Percentiles rank a stretch among this genome's conserved stretches.
These are phyloP conservation scores for Bombylius major DNA, from an alignment of 2,888 invertebrate species.

Conservation along the genomic window DNA sequence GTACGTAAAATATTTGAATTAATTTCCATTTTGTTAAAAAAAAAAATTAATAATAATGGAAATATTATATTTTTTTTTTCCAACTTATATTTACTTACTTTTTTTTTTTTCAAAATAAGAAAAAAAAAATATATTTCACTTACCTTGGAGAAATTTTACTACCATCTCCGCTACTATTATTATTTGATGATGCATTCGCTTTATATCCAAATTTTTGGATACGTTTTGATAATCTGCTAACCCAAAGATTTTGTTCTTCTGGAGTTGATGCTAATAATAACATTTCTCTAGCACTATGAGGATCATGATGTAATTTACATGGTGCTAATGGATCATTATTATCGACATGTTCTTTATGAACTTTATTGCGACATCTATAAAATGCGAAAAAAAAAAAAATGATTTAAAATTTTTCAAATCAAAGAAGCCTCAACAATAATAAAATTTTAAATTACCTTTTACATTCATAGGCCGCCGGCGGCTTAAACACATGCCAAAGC, in stretches of 20 bases:
- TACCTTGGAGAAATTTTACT: slow-evolving; percentile 67
- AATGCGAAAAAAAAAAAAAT: neutral
- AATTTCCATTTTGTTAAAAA: too few relatives aligned
- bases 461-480: slow-evolving; percentile 95
- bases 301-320: slow-evolving; percentile 93
- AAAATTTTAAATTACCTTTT: slow-evolving; percentile 43
- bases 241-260: slow-evolving; percentile 89
- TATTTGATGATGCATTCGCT: slow-evolving; percentile 54
- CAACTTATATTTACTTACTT: too few relatives aligned
- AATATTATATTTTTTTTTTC: too few relatives aligned
- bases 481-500: slow-evolving; percentile 95
- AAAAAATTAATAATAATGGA: too few relatives aligned
- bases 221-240: slow-evolving; percentile 76
- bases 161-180: slow-evolving; percentile 41
- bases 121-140: slow-evolving; percentile 17
- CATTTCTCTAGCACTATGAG: slow-evolving; percentile 85
- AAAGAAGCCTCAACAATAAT: neutral
- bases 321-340: slow-evolving; percentile 73
- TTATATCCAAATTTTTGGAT: slow-evolving; percentile 89
- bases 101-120: neutral
- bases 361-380: slow-evolving; percentile 86
- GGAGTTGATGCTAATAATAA: slow-evolving; percentile 72
- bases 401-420: neutral
- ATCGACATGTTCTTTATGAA: slow-evolving; percentile 93
- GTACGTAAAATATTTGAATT: too few relatives aligned